These are phyloP conservation scores for Liodrosophila aerea DNA, from an alignment of 2,888 invertebrate species.

Conservation along the genomic window DNA sequence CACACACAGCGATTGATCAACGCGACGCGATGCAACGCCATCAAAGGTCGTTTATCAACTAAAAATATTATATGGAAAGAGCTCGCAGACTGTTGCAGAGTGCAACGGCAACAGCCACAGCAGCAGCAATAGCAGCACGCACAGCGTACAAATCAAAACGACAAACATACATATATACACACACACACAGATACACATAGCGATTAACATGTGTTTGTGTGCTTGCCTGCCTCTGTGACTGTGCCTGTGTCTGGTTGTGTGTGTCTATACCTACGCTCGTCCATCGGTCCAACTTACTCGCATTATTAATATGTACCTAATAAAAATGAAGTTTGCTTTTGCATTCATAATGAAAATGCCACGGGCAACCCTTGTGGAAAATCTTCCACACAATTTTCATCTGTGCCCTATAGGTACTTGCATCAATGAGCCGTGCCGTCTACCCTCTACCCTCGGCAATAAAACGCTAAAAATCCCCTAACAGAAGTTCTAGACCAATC, in stretches of 20 bases:
- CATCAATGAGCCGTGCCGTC: conserved; percentile 15
- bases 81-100: conserved; percentile 29
- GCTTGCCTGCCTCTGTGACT: conserved; percentile 26
- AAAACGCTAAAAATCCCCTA: conserved; percentile 64
- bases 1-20: conserved; percentile 62
- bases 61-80: conserved; percentile 80
- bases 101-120: conserved; percentile 54
- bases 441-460: conserved; percentile 50
- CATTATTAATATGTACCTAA: conserved; percentile 60
- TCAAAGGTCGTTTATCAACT: conserved; percentile 82
- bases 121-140: conserved; percentile 29
- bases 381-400: conserved; percentile 29
- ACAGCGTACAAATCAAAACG: conserved; percentile 42
- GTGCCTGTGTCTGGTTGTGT: conserved; percentile 1
- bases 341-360: conserved; percentile 12
- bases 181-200: conserved; percentile 10
- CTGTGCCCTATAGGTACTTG: too few species aligned
- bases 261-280: conserved; percentile 20
- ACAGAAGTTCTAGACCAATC: conserved; percentile 71
- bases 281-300: conserved; percentile 8
- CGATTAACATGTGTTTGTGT: conserved; percentile 30
- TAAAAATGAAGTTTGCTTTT: conserved; percentile 63
- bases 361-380: conserved; percentile 48
- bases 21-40: conserved; percentile 79
- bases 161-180: conserved; percentile 32